phyloP scores from a whole-genome alignment of 2,113 vertebrate species.

The Coreoperca whiteheadi region DNA sequence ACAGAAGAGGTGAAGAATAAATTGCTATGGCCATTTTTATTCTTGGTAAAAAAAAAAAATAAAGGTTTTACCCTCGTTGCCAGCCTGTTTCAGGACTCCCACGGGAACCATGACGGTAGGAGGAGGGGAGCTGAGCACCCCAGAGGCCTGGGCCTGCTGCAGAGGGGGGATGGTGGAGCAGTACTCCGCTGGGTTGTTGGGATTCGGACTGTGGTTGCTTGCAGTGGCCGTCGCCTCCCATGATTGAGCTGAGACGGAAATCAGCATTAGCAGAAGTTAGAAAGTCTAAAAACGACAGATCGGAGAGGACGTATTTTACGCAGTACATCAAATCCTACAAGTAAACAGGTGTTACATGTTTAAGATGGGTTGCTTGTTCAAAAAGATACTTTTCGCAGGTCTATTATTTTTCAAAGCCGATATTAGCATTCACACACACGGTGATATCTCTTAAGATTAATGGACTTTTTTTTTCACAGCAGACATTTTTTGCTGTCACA shows the following conservation, averaged over 20 bases:
- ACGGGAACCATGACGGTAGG: slow-evolving; percentile 99
- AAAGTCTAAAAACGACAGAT: neutral
- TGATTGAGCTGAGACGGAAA: slow-evolving; percentile 86
- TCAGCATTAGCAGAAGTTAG: neutral
- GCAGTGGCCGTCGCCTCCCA: slow-evolving; percentile 90
- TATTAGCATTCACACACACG: neutral
- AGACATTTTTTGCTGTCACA: neutral
- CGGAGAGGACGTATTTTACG: neutral
- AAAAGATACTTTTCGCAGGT: neutral
- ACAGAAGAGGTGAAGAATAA: slow-evolving; percentile 20
- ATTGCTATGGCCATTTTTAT: slow-evolving; percentile 19
- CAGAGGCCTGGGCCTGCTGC: slow-evolving; percentile 98
- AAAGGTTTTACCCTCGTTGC: slow-evolving; percentile 89
- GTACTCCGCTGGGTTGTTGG: slow-evolving; percentile 98
- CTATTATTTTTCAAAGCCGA: neutral
- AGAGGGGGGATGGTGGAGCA: slow-evolving; percentile 99
- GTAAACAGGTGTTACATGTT: neutral
- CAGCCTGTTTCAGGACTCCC: slow-evolving; percentile 95
- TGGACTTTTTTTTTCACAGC: neutral
- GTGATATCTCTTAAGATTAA: neutral
- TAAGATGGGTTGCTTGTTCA: neutral
- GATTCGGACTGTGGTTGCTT: slow-evolving; percentile 95
- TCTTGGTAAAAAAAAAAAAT: no score
- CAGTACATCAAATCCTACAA: neutral
- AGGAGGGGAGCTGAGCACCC: slow-evolving; percentile 95